A percentile compares a stretch with the other conserved stretches of the same genome.
These are phyloP conservation scores for Varecia variegata DNA, from an alignment of 2,797 vertebrate genomes.

Conservation along the genomic window DNA sequence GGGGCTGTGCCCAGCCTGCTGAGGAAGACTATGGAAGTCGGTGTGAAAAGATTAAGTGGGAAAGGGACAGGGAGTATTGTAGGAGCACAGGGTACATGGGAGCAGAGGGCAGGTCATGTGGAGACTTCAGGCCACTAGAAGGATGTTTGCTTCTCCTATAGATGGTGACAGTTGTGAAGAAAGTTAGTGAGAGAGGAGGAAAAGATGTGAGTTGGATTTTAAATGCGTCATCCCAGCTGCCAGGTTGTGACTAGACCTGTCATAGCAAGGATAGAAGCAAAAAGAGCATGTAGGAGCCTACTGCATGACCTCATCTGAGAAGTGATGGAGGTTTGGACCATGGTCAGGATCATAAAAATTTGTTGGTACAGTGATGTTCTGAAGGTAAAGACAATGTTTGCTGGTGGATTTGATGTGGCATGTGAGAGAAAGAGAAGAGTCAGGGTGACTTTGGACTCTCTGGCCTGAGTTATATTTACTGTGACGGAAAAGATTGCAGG, in stretches of 20 bases:
- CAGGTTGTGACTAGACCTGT: not conserved
- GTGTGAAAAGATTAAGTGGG: no score
- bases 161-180: not conserved
- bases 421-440: not conserved
- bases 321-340: not conserved
- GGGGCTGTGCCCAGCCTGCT: not conserved
- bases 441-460: slow-evolving; percentile 68
- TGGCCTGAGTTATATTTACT: not conserved
- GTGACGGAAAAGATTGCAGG: not conserved
- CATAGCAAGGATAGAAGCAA: not conserved
- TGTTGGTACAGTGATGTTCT: not conserved
- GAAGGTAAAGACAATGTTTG: not conserved
- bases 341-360: not conserved
- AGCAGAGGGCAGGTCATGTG: not conserved
- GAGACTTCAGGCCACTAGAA: not conserved
- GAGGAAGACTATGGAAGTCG: not conserved
- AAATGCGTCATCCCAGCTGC: not conserved
- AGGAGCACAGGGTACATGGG: not conserved
- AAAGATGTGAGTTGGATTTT: not conserved
- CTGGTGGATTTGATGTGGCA: not conserved
- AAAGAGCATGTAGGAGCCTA: slow-evolving; percentile 16
- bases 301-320: not conserved
- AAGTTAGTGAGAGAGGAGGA: not conserved
- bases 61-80: fast-evolving
- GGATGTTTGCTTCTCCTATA: not conserved